Base-by-base conservation (phyloP, 2,113 vertebrate genomes). In the Paralichthys olivaceus region DNA sequence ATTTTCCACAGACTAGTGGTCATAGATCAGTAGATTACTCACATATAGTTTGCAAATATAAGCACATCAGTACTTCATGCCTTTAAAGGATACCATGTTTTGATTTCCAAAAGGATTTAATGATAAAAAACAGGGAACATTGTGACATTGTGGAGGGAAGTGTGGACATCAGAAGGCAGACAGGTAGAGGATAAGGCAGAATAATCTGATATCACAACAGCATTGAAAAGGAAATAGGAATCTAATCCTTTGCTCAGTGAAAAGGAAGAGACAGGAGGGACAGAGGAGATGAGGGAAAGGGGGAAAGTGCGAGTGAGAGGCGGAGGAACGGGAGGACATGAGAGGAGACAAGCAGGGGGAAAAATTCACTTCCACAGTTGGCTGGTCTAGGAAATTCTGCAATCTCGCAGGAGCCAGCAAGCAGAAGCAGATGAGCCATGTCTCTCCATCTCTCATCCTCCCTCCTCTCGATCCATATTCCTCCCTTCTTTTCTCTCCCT, bases 341-440 rank as follows among this genome's bases (percentile, higher is more conserved):
- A 77, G 67, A 34, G 56, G 66, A 82, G 91, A 86, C 83, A 88
- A 84, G 87, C 65, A 53, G 69, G 70, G 90, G 53, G 88, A 88
- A 91, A 90, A 91, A 91, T 90, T 92, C 90, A 87, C 90, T 93
- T 88, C 90, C 85, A 92, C 91, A 93, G 85, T 89, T 86, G 92
- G 89, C 90, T 92, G 85, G 84, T 89, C 87, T 83, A 91, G 91
- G 92, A 93, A 93, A 93, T 93, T 91, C 91, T 89, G 87, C 90
- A 93, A 92, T 92, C 80, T 92, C 78, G 45, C 78, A 62, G 68
- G 85, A 78, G 88, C 81, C 79, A 79, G 83, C 78, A 82, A 91
- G 82, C 77, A 87, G 90, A 77, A 85, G 87, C 89, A 92, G 90
- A 91, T 92, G 90, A 92, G 90, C 90, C 90, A 80, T 92, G 91